Evolutionary conservation across 2,113 vertebrate species (phyloP).

Genomic region (Macrotis lagotis): DNA sequence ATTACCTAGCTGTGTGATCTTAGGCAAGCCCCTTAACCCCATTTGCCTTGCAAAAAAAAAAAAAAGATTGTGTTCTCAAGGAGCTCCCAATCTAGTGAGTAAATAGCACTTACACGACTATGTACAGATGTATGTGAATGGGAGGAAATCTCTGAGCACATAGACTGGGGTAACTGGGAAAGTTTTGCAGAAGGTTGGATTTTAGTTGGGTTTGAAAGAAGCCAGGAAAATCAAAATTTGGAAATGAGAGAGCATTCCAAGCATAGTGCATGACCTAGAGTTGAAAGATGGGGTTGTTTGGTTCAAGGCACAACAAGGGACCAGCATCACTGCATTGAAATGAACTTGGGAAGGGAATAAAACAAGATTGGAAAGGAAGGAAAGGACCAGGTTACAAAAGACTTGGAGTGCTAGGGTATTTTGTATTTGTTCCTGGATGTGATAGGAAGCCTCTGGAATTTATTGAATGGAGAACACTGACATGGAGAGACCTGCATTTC

Average conservation of each 20-base stretch:
- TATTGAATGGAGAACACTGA: not conserved
- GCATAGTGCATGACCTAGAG: not conserved
- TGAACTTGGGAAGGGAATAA: not conserved
- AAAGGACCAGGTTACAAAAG: not conserved
- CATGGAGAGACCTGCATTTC: not conserved
- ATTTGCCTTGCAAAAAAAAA: too few relatives aligned
- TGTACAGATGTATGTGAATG: not conserved
- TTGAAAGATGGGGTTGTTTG: not conserved
- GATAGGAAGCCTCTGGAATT: not conserved
- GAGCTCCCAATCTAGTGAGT: not conserved
- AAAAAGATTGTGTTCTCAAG: not conserved
- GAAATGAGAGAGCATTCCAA: not conserved
- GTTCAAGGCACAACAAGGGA: not conserved
- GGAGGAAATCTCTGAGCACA: not conserved
- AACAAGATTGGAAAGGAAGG: not conserved
- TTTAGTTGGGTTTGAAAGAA: not conserved
- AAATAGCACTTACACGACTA: not conserved
- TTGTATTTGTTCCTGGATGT: not conserved
- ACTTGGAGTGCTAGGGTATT: not conserved
- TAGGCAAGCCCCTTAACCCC: too few relatives aligned
- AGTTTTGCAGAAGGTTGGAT: not conserved
- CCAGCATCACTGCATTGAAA: not conserved
- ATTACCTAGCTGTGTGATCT: too few relatives aligned
- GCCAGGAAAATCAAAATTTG: not conserved
- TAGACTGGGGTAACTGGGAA: not conserved